These are phyloP conservation scores for Alectura lathami DNA, from an alignment of 2,113 vertebrate genomes.

Conservation along the genomic window DNA sequence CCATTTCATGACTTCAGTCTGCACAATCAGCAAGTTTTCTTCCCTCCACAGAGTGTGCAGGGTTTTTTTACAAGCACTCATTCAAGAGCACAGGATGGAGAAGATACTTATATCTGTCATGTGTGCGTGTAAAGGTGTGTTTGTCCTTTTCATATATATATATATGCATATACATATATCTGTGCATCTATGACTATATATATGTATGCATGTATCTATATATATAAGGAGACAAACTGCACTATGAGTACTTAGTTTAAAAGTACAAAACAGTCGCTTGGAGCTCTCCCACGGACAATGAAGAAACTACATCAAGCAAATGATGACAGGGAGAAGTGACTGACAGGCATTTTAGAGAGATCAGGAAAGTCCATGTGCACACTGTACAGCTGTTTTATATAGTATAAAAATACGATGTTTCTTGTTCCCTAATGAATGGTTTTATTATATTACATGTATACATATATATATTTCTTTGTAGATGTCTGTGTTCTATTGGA, in stretches of 20 bases:
- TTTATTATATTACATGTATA: constrained; percentile 32
- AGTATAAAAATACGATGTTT: constrained; percentile 5
- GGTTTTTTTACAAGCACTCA: not conserved
- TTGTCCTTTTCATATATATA: not conserved
- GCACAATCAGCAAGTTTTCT: constrained; percentile 19
- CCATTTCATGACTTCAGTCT: not conserved
- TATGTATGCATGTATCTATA: not conserved
- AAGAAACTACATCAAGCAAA: not conserved
- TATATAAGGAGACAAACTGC: constrained; percentile 35
- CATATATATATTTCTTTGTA: constrained; percentile 60
- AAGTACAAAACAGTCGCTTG: not conserved
- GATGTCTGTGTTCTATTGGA: constrained; percentile 53
- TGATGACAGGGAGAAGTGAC: not conserved
- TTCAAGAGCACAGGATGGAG: constrained; percentile 49
- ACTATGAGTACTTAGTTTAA: not conserved
- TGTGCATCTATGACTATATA: not conserved
- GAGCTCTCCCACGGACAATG: not conserved
- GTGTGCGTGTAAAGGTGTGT: not conserved
- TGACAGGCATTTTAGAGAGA: constrained; percentile 27
- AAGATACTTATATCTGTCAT: not conserved
- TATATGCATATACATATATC: not conserved
- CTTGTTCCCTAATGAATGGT: constrained; percentile 26
- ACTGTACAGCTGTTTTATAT: constrained; percentile 59
- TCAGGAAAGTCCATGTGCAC: constrained; percentile 2
- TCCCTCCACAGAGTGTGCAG: not conserved